A percentile compares a stretch with the other conserved stretches of the same genome.
phyloP scores from a whole-genome alignment of 2,113 vertebrate species.

The Oostethus manadensis region DNA sequence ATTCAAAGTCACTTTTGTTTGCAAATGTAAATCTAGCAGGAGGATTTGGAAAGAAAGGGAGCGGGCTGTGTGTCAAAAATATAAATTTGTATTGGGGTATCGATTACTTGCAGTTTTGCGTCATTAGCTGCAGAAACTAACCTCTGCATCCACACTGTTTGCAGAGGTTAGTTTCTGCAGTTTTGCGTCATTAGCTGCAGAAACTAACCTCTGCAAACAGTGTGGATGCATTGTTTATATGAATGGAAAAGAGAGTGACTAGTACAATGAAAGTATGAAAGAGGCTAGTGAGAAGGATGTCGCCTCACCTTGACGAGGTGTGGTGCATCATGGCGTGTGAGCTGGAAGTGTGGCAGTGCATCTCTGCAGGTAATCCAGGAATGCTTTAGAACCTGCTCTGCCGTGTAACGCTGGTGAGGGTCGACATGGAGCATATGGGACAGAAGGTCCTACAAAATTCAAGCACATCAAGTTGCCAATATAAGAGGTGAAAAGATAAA shows the following conservation, averaged over 20 bases:
- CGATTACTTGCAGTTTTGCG: background rate
- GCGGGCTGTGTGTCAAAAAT: background rate
- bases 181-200: background rate
- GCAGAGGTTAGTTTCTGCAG: too few species aligned
- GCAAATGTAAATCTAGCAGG: too few species aligned
- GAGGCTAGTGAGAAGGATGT: background rate
- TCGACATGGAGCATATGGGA: conserved; percentile 97
- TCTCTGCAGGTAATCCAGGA: conserved; percentile 92
- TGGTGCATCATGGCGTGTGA: conserved; percentile 84
- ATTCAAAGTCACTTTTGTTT: too few species aligned
- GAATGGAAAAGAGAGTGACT: too few species aligned
- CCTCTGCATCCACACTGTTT: too few species aligned
- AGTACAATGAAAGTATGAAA: background rate
- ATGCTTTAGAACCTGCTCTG: conserved; percentile 92
- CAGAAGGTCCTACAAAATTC: conserved; percentile 80
- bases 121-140: background rate
- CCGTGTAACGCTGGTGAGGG: conserved; percentile 90
- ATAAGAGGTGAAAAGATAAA: background rate
- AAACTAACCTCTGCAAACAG: background rate
- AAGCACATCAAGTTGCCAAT: background rate
- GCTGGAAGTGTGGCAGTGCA: conserved; percentile 85
- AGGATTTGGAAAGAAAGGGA: too few species aligned
- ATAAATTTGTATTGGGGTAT: background rate
- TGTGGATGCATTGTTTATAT: too few species aligned
- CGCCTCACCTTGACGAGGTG: conserved; percentile 85